These are phyloP conservation scores for Isichthys henryi DNA, from an alignment of 2,113 vertebrate genomes.

Conservation along the genomic window DNA sequence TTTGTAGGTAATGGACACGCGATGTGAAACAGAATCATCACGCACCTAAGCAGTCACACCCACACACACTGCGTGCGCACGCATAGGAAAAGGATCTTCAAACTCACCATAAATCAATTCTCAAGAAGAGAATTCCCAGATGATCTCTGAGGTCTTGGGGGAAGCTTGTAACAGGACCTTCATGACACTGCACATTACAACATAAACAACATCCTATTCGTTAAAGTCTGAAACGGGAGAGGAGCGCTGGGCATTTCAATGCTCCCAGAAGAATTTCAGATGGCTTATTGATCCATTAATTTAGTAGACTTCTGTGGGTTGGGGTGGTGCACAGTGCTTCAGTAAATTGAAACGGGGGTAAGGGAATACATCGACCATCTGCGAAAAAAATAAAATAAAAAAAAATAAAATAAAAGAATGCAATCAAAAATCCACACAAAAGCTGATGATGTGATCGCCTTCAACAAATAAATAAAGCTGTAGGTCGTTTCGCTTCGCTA, in stretches of 20 bases:
- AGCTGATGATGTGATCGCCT: neutral
- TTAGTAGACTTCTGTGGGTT: constrained; percentile 58
- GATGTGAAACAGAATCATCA: too few relatives aligned
- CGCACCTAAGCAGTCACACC: too few relatives aligned
- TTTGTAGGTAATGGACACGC: neutral
- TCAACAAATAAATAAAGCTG: constrained; percentile 25
- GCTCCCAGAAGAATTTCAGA: constrained; percentile 63
- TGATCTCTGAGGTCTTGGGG: constrained; percentile 55
- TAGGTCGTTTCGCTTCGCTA: constrained; percentile 19
- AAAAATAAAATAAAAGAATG: neutral
- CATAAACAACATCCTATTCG: constrained; percentile 77
- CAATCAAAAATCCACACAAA: neutral
- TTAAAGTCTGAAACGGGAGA: constrained; percentile 71
- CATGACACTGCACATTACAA: constrained; percentile 65
- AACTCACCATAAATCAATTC: constrained; percentile 7
- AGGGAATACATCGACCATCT: constrained; percentile 35
- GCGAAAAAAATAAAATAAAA: constrained; percentile 20
- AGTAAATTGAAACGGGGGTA: constrained; percentile 61
- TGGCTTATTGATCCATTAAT: constrained; percentile 74
- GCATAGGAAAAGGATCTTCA: neutral
- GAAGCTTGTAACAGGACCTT: constrained; percentile 60
- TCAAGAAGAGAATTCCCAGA: constrained; percentile 45
- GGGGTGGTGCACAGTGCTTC: constrained; percentile 56
- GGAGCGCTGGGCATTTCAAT: constrained; percentile 54
- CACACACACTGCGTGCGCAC: neutral